Percentiles rank a stretch among this genome's conserved stretches.
Evolutionary conservation across 2,888 invertebrate species (phyloP).

Genomic region (Oscheius sp.): DNA sequence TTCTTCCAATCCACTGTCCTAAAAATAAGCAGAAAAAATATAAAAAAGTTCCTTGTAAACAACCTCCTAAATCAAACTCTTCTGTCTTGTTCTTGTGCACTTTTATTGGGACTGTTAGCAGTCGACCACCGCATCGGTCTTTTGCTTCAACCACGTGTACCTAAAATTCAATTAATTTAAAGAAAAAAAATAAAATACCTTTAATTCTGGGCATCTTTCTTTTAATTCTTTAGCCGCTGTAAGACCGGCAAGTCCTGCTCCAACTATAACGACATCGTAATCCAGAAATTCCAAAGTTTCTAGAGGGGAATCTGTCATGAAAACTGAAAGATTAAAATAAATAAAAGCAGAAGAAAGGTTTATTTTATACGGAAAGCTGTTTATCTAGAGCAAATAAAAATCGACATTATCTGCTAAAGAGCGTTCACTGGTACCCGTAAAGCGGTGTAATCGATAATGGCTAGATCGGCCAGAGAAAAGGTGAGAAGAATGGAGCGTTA

Average conservation of each 20-base stretch:
- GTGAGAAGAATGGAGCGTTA: no score
- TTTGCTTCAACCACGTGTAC: conserved; percentile 70
- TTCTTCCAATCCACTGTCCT: conserved; percentile 72
- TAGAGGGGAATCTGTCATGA: conserved; percentile 23
- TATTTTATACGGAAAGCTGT: not conserved
- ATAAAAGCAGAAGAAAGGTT: not conserved
- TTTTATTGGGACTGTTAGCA: conserved; percentile 52
- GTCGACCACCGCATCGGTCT: conserved; percentile 72
- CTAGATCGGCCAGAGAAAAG: no score
- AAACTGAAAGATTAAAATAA: not conserved
- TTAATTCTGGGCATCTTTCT: conserved; percentile 27
- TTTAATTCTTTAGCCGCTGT: conserved; percentile 65
- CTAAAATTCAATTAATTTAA: conserved; percentile 12
- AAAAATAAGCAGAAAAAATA: not conserved
- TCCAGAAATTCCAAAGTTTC: conserved; percentile 13
- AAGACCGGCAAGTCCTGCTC: conserved; percentile 70
- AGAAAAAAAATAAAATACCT: conserved; percentile 16
- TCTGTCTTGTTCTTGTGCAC: conserved; percentile 39
- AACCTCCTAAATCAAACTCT: conserved; percentile 57
- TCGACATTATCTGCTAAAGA: no score
- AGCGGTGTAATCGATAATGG: not conserved
- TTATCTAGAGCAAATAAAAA: no score
- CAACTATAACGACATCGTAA: conserved; percentile 68
- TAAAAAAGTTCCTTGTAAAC: not conserved
- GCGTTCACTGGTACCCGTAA: no score